These are phyloP conservation scores for Heliconius congener DNA, from an alignment of 1,140 invertebrate species.

Conservation along the genomic window DNA sequence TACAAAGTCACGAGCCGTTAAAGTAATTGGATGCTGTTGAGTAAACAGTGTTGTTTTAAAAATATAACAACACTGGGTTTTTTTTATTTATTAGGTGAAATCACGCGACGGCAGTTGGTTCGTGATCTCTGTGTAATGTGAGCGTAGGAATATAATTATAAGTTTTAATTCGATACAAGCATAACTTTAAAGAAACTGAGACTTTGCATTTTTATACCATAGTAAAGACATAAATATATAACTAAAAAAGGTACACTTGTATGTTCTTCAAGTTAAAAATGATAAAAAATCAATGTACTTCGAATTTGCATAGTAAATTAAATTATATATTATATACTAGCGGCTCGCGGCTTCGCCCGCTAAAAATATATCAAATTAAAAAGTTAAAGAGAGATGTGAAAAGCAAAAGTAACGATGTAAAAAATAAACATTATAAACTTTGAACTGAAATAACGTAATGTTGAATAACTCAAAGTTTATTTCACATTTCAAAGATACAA, in stretches of 20 bases:
- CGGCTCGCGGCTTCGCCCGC: too few relatives aligned
- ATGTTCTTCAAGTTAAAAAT: too few relatives aligned
- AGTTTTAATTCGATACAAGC: neutral
- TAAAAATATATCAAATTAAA: too few relatives aligned
- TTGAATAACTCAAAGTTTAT: neutral
- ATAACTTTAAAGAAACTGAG: neutral
- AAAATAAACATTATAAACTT: neutral
- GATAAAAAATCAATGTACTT: too few relatives aligned
- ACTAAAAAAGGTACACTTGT: too few relatives aligned
- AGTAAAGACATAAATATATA: too few relatives aligned
- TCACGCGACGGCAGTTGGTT: conserved; percentile 22
- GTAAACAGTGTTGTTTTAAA: conserved; percentile 31
- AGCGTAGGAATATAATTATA: neutral
- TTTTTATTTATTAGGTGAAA: conserved; percentile 27
- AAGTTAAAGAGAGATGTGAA: neutral
- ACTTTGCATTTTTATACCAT: too few relatives aligned
- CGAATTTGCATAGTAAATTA: too few relatives aligned
- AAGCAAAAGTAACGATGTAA: neutral
- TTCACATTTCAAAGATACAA: conserved; percentile 4
- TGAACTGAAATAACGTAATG: neutral
- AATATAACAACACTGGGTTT: conserved; percentile 15
- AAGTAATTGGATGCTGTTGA: conserved; percentile 33
- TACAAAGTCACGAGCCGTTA: conserved; percentile 33
- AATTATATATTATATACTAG: too few relatives aligned
- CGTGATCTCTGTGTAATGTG: conserved; percentile 18